Evolutionary conservation across 2,113 vertebrate genomes (phyloP), one percentile per base, ranked within the genome.

Genomic region (Pithys albifrons): DNA sequence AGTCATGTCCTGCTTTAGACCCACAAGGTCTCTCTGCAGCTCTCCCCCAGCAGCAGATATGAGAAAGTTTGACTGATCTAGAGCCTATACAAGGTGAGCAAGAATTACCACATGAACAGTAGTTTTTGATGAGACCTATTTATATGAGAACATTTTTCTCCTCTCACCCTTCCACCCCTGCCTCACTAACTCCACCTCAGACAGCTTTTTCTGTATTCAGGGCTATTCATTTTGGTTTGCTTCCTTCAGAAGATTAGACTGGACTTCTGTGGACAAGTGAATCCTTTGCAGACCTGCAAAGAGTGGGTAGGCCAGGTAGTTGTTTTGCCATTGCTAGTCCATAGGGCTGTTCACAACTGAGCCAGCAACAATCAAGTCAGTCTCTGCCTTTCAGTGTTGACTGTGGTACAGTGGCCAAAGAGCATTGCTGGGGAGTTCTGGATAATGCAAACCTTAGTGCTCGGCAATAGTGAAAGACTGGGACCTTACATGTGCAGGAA

Each of bases 121-220:
- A 12, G 2, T 45, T 17, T 93, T 82, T 57, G 31, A 41, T 77
- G 45, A 72, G 15, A 76, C 5, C 12, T 54, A 14, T 69, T 67
- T 57, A 48, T 12, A 25, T 12, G 5, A 79, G 37, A 79, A 54
- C 0, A 18, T 41, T 79, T 72, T 91, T 52, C 11, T 33, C 2
- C 12, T 71, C 22, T 18, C 12, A n/a, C 7, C 1, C 13, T 37
- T 70, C 7, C 5, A 12, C 10, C 2, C 12, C 13, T 9, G 4
- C 2, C 23, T 25, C 48, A 46, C 18, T 4, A 52, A 8, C 39
- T 75, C 12, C 20, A 58, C 4, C 48, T 58, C 43, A 58, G 37
- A 16, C 24, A 79, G 10, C 4, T 71, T 33, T 65, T 41, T 43
- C 8, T 74, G 45, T 51, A 66, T 81, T 66, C 24, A 31, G 62